phyloP scores from a whole-genome alignment of 2,888 invertebrate species.

The Lithosia quadra region DNA sequence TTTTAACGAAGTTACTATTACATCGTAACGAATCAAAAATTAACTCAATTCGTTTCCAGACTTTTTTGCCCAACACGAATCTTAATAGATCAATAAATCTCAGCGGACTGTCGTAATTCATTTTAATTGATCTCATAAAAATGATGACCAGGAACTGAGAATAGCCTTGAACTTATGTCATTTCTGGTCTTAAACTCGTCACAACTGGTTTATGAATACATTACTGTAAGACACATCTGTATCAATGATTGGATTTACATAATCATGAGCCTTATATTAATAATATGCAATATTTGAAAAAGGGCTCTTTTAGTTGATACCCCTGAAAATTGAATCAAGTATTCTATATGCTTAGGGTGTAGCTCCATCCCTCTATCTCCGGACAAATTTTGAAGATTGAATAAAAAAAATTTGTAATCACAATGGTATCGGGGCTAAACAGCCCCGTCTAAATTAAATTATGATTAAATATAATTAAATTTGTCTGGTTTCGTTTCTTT shows the following conservation, averaged over 20 bases:
- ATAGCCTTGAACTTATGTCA: slow-evolving; percentile 41
- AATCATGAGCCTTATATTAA: background rate
- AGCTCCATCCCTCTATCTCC: too few species aligned
- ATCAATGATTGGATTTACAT: slow-evolving; percentile 3
- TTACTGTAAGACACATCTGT: slow-evolving; percentile 21
- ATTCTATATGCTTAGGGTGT: too few species aligned
- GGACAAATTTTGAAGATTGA: too few species aligned
- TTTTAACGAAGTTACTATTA: too few species aligned
- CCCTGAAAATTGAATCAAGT: background rate
- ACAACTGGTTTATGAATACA: slow-evolving; percentile 26
- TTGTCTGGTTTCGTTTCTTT: too few species aligned
- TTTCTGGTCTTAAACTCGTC: slow-evolving; percentile 9
- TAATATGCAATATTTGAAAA: too few species aligned
- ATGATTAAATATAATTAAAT: too few species aligned
- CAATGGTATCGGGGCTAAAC: too few species aligned
- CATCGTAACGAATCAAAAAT: background rate
- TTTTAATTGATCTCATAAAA: slow-evolving; percentile 21
- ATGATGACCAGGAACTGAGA: slow-evolving; percentile 13
- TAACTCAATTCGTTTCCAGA: background rate
- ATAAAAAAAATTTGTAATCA: too few species aligned
- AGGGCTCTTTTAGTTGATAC: too few species aligned
- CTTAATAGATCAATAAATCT: slow-evolving; percentile 2
- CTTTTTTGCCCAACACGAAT: background rate
- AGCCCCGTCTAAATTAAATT: too few species aligned
- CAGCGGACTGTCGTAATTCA: background rate